A percentile compares a stretch with the other conserved stretches of the same genome.
Conservation (phyloP, 2,888 invertebrate genomes). For the Campoplex capitator region DNA sequence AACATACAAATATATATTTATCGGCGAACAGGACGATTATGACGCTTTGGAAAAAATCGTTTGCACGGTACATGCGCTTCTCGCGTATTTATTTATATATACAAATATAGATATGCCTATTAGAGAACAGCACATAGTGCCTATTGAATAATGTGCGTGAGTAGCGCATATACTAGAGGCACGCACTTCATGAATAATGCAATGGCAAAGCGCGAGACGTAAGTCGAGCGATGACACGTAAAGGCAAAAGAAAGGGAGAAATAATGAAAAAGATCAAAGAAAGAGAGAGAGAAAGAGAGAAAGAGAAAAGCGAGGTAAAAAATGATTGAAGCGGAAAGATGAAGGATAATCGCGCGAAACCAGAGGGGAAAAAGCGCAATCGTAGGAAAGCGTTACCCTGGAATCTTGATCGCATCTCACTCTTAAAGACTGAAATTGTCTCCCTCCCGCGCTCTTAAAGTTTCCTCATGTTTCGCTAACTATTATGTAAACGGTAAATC, state of each 20-base stretch:
- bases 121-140: background rate
- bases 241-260: conserved; percentile 7
- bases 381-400: conserved; percentile 53
- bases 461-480: conserved; percentile 51
- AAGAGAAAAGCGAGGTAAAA: background rate
- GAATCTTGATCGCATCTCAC: conserved; percentile 57
- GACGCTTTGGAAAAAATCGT: background rate
- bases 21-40: background rate
- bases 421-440: conserved; percentile 4
- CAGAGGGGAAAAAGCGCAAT: conserved; percentile 55
- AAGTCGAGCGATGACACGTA: conserved; percentile 9
- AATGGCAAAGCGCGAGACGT: conserved; percentile 28
- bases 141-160: conserved; percentile 51
- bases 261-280: background rate
- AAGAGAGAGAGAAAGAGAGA: background rate
- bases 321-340: background rate
- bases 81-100: background rate
- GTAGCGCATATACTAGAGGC: conserved; percentile 12
- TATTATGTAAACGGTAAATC: conserved; percentile 67
- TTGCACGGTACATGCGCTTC: background rate
- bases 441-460: conserved; percentile 30
- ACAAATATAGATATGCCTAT: conserved; percentile 1
- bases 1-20: conserved; percentile 14
- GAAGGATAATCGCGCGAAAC: conserved; percentile 35
- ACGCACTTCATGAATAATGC: conserved; percentile 55